A percentile compares a stretch with the other conserved stretches of the same genome.
Conservation (phyloP, 2,113 vertebrate genomes). For the Saccopteryx bilineata region DNA sequence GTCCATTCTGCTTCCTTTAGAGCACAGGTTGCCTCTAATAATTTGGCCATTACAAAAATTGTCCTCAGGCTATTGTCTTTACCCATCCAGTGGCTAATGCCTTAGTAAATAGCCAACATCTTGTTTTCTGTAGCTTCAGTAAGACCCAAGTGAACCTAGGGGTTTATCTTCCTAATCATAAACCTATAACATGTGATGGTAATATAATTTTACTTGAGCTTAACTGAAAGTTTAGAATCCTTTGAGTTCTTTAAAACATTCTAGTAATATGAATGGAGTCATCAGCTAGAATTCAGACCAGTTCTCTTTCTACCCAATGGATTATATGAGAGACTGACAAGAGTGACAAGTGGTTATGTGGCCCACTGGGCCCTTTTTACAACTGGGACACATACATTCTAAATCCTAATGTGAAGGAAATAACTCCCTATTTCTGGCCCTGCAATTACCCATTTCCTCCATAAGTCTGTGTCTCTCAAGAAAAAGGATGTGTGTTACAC, state of each 20-base stretch:
- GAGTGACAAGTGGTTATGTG: neutral
- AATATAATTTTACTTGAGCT: neutral
- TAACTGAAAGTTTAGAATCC: slow-evolving; percentile 10
- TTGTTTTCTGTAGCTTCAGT: neutral
- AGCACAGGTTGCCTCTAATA: slow-evolving; percentile 24
- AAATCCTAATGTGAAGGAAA: slow-evolving; percentile 8
- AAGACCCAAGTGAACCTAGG: neutral
- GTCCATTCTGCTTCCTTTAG: neutral
- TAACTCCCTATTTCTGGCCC: neutral
- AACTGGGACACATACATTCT: neutral
- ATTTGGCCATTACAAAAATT: neutral
- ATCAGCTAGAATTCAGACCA: neutral
- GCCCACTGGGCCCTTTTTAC: neutral
- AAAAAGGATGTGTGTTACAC: neutral
- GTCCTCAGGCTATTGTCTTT: neutral
- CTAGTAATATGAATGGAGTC: neutral
- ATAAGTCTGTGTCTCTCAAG: neutral
- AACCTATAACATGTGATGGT: neutral
- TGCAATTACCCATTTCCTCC: neutral
- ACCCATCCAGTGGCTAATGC: neutral
- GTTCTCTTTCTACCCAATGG: neutral
- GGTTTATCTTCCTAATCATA: slow-evolving; percentile 33
- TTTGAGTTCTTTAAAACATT: slow-evolving; percentile 50
- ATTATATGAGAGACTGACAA: neutral
- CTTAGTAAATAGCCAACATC: neutral